Percentiles rank a stretch among this genome's conserved stretches.
These are phyloP conservation scores for Rotaria macrura DNA, from an alignment of 2,888 invertebrate genomes.

Conservation along the genomic window DNA sequence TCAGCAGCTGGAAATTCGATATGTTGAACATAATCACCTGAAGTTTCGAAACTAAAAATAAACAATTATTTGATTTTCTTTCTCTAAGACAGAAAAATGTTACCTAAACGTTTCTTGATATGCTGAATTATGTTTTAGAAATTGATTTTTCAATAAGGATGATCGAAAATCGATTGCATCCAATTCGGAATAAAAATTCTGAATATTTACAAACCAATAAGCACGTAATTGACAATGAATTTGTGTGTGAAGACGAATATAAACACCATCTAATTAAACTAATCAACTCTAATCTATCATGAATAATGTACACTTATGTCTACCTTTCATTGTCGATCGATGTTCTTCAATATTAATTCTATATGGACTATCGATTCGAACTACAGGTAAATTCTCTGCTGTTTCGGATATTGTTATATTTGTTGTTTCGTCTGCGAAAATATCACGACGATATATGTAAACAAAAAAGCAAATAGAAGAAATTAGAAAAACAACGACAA, in stretches of 20 bases:
- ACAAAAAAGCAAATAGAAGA: too few relatives aligned
- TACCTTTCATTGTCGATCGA: not conserved
- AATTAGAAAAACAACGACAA: too few relatives aligned
- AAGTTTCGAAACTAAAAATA: not conserved
- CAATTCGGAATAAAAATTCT: not conserved
- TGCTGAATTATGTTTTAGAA: not conserved
- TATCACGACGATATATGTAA: not conserved
- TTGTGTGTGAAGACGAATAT: not conserved
- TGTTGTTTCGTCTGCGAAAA: not conserved
- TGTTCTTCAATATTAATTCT: not conserved
- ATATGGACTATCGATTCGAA: not conserved
- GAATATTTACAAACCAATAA: not conserved
- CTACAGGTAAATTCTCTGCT: not conserved
- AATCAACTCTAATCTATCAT: too few relatives aligned
- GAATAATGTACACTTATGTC: not conserved
- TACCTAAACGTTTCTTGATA: not conserved
- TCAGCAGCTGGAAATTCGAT: not conserved
- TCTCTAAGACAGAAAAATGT: too few relatives aligned
- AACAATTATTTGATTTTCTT: not conserved
- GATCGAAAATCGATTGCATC: not conserved
- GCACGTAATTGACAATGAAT: not conserved
- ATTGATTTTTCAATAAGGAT: not conserved
- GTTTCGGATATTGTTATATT: not conserved
- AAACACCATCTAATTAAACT: not conserved
- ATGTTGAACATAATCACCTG: not conserved